Evolutionary conservation across 2,888 invertebrate species (phyloP), one percentile per base, ranked within the genome.

Genomic region (Didymodactylos carnosus): DNA sequence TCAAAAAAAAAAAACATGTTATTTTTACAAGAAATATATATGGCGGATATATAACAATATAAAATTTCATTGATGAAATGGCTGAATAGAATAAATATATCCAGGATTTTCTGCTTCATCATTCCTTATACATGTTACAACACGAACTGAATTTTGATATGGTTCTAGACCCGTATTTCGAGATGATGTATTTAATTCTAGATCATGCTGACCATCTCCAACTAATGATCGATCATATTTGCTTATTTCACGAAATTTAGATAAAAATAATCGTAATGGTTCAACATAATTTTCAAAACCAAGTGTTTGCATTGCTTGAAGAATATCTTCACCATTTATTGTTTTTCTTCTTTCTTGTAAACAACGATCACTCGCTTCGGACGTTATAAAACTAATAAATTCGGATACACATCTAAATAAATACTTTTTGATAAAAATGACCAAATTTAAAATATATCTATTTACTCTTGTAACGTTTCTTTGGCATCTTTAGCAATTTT

Each of bases 201-300:
- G n/a, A n/a, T n/a, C n/a, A n/a, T n/a, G n/a, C n/a, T n/a, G n/a
- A n/a, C 70, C 70, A 25, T 46, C 71, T 40, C 71, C 19, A 16
- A 53, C 53, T 43, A 53, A 46, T 25, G 73, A 70, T n/a, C 62
- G 62, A 27, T 74, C 74, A 25, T 71, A 74, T 29, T 74, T 74
- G 8, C 53, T 29, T 39, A 71, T 53, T 41, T 74, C 74, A 29
- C 95, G 87, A 82, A 94, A 95, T 83, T 94, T 95, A 82, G 93
- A 92, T 72, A 97, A 86, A 82, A 94, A 97, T 62, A 92, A 83
- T 83, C 94, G 94, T 75, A 98, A 84, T 0, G 97, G 95, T 79
- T 95, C 95, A 2, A 97, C 91, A 82, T 97, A 98, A 82, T 92
- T 94, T 81, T 98, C 98, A 82, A 99, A 98, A 5, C 97, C 97